Conservation (phyloP, 2,113 vertebrate genomes). For the Heliornis fulica region DNA sequence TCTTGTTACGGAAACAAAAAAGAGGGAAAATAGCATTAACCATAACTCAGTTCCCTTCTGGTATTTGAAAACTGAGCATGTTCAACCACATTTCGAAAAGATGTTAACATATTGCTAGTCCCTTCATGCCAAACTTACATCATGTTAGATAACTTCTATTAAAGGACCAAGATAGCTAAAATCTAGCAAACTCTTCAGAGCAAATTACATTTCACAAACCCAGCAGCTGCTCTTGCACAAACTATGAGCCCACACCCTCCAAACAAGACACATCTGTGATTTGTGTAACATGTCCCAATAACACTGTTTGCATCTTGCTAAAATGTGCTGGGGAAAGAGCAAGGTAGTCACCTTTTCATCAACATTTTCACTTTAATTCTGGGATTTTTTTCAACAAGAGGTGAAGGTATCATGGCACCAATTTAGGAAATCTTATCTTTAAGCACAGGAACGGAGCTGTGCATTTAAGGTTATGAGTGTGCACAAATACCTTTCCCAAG, state of each 20-base stretch:
- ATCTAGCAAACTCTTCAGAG: background rate
- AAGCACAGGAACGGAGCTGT: background rate
- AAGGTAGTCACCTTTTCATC: background rate
- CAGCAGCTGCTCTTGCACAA: background rate
- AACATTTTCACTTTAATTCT: background rate
- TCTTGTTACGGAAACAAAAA: background rate
- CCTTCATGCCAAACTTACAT: background rate
- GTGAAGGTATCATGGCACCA: background rate
- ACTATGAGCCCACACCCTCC: background rate
- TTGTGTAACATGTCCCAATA: background rate
- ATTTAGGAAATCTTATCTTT: background rate
- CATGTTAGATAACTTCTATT: background rate
- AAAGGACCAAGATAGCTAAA: background rate
- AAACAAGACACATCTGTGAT: background rate
- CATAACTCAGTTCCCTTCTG: background rate
- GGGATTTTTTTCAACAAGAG: background rate
- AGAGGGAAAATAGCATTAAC: background rate
- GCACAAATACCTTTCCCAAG: slow-evolving; percentile 3
- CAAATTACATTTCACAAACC: background rate
- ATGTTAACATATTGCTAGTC: background rate
- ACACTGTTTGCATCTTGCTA: background rate
- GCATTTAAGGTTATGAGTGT: background rate
- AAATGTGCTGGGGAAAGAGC: background rate
- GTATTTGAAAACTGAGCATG: background rate
- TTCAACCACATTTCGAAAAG: background rate